phyloP scores from a whole-genome alignment of 2,113 vertebrate genomes.

The Hymenochirus boettgeri region DNA sequence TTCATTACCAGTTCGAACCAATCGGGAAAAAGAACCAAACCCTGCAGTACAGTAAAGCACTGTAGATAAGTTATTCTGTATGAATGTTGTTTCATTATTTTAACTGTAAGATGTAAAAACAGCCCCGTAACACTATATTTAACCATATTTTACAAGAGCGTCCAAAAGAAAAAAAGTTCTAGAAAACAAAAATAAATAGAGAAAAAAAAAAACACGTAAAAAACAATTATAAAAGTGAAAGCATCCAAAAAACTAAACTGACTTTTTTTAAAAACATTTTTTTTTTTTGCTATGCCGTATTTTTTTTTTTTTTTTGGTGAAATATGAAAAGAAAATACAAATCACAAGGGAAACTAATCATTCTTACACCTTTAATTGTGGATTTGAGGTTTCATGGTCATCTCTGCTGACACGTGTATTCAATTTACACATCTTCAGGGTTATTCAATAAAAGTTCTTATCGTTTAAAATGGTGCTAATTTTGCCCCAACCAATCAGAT shows the following conservation, averaged over 20 bases:
- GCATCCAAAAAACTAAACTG: neutral
- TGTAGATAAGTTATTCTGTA: too few relatives aligned
- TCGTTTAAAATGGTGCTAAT: too few relatives aligned
- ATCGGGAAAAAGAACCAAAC: too few relatives aligned
- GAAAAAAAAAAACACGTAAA: neutral
- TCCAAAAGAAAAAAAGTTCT: neutral
- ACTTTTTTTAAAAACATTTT: neutral
- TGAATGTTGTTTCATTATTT: too few relatives aligned
- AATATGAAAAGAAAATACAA: neutral
- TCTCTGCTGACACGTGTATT: too few relatives aligned
- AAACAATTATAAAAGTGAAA: neutral
- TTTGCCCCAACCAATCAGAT: too few relatives aligned
- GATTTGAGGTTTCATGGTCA: too few relatives aligned
- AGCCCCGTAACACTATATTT: neutral
- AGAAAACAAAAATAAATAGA: slow-evolving; percentile 1
- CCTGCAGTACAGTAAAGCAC: too few relatives aligned
- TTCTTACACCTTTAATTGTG: too few relatives aligned
- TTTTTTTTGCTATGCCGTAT: neutral
- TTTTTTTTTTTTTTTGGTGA: neutral
- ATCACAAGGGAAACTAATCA: neutral
- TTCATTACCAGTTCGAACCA: too few relatives aligned
- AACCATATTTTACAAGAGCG: slow-evolving; percentile 2
- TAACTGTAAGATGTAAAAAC: slow-evolving; percentile 2
- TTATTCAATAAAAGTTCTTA: too few relatives aligned
- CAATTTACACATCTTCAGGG: too few relatives aligned